Base-by-base conservation (phyloP, 2,888 invertebrate genomes). In the Micoletzkya japonica region DNA sequence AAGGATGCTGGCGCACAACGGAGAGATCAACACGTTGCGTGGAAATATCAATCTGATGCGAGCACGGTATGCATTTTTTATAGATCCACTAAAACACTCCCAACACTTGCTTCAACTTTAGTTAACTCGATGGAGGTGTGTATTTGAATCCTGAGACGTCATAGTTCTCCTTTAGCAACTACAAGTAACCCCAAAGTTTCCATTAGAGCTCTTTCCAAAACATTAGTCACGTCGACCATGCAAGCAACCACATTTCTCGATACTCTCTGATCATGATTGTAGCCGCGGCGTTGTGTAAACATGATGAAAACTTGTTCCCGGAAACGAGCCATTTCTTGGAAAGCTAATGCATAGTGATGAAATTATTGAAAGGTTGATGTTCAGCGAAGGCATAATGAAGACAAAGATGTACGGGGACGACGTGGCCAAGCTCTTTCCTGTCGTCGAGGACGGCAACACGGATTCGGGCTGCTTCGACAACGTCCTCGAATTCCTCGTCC, bases 21-120 rank as follows among this genome's bases (percentile, higher is more conserved):
- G 98, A 76, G 98, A 98, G 89, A 98, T 98, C 87, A 98, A 98
- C 89, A 98, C 98, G 20, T 90, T 98, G 80, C 91, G 96, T 75
- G 98, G 98, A 80, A 98, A 98, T 87, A 93, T 96, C 10, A 98
- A 98, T 88, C 90, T 93, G 78, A 98, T 98, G 97, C 93, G 94
- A 86, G 97, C 97, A 69, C 91, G 98, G 97, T 71, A 14, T 24
- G 37, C 10, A 17, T 26, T 24, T n/a, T n/a, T n/a, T n/a, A n/a
- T n/a, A n/a, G n/a, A n/a, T n/a, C n/a, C n/a, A n/a, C n/a, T n/a
- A n/a, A n/a, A n/a, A n/a, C n/a, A n/a, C n/a, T n/a, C n/a, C n/a
- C n/a, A n/a, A n/a, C n/a, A n/a, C n/a, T n/a, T n/a, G n/a, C n/a
- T n/a, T n/a, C n/a, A n/a, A n/a, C n/a, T n/a, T n/a, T n/a, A n/a